These are phyloP conservation scores for Drosophila kurseongensis DNA, from an alignment of 1,140 invertebrate genomes.

Conservation along the genomic window DNA sequence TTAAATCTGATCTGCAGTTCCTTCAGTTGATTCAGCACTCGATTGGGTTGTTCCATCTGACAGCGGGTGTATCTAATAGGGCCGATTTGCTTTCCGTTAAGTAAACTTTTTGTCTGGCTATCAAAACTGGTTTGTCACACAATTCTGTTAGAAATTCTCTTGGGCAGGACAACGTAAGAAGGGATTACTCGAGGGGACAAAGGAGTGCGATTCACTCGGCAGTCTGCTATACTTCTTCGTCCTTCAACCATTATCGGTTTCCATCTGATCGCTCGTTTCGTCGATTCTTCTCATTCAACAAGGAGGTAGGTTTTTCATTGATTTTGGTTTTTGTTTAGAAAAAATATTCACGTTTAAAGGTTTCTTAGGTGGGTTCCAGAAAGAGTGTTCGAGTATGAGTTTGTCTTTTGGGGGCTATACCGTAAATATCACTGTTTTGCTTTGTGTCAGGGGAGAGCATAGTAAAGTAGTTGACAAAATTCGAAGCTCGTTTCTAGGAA, in stretches of 20 bases:
- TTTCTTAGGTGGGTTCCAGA: conserved; percentile 76
- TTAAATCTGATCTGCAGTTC: conserved; percentile 45
- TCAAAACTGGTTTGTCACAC: conserved; percentile 54
- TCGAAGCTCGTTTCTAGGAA: conserved; percentile 62
- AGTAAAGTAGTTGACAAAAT: conserved; percentile 46
- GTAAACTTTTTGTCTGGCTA: conserved; percentile 62
- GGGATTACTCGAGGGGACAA: conserved; percentile 25
- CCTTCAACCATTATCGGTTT: conserved; percentile 7
- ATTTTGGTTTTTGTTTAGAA: conserved; percentile 69
- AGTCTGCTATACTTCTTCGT: conserved; percentile 58
- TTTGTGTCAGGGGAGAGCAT: conserved; percentile 54
- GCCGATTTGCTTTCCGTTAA: conserved; percentile 44
- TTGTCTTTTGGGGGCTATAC: conserved; percentile 52
- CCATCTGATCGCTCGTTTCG: conserved; percentile 14
- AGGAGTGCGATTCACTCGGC: conserved; percentile 73
- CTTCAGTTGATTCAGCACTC: conserved; percentile 56
- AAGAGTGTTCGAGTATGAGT: conserved; percentile 60
- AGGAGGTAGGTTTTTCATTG: conserved; percentile 77
- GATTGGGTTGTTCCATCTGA: conserved; percentile 17
- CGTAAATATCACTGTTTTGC: conserved; percentile 77
- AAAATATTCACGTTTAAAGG: conserved; percentile 71
- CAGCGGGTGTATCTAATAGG: conserved; percentile 19
- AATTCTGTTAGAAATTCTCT: conserved; percentile 78
- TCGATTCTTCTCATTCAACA: conserved; percentile 51
- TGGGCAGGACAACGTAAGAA: conserved; percentile 22